A percentile compares a stretch with the other conserved stretches of the same genome.
These are phyloP conservation scores for Dyspetes luteomarginatus DNA, from an alignment of 2,888 invertebrate species.

Conservation along the genomic window DNA sequence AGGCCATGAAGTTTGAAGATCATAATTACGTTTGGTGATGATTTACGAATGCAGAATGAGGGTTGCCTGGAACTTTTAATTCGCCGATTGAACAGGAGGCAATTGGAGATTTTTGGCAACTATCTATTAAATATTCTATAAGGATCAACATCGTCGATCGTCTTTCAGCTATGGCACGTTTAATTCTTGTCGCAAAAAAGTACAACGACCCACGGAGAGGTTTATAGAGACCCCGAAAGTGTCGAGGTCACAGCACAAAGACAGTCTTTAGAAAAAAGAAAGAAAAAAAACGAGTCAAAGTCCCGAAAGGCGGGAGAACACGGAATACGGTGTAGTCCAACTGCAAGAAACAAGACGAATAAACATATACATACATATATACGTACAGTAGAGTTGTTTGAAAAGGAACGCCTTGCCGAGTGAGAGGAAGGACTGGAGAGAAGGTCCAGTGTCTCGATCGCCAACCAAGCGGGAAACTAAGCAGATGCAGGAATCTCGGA, in stretches of 20 bases:
- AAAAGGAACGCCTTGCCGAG: constrained; percentile 47
- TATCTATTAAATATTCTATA: too few species aligned
- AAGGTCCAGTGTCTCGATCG: constrained; percentile 53
- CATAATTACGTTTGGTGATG: neutral
- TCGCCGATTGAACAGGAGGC: too few species aligned
- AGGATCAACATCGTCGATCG: too few species aligned
- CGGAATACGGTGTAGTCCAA: constrained; percentile 20
- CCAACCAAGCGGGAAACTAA: constrained; percentile 71
- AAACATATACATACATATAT: constrained; percentile 22
- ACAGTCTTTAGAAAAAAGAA: constrained; percentile 45
- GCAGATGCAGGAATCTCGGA: constrained; percentile 81
- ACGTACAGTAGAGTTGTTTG: constrained; percentile 49
- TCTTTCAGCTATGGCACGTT: too few species aligned
- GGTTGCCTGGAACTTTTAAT: neutral
- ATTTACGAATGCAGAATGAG: neutral
- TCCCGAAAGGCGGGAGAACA: constrained; percentile 58
- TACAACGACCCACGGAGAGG: constrained; percentile 33
- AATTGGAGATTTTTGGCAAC: too few species aligned
- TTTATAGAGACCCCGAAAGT: constrained; percentile 64
- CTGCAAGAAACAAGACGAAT: constrained; percentile 33
- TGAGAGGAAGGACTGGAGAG: constrained; percentile 49
- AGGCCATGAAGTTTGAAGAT: too few species aligned
- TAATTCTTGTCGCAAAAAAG: constrained; percentile 2
- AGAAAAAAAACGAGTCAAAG: constrained; percentile 57
- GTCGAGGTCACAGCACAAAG: constrained; percentile 44